Conservation (phyloP, 2,113 vertebrate genomes). For the Hippocampus mohnikei region DNA sequence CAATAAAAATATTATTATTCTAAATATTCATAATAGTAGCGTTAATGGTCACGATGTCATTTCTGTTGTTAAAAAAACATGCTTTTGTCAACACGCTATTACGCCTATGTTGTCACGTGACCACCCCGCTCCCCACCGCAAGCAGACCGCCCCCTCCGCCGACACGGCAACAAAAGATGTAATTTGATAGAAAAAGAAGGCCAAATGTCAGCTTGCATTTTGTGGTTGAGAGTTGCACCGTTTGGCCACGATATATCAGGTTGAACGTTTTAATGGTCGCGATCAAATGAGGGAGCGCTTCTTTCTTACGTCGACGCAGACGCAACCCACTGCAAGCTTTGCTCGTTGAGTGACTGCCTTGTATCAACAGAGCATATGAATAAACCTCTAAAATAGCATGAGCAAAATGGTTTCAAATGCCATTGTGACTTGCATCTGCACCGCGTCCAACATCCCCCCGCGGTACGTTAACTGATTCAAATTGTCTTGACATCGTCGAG, state of each 20-base stretch:
- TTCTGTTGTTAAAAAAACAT: background rate
- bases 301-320: too few species aligned
- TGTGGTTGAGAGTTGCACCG: background rate
- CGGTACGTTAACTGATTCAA: background rate
- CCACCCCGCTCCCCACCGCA: too few species aligned
- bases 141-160: background rate
- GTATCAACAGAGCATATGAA: background rate
- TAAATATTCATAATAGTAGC: background rate
- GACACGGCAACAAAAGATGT: background rate
- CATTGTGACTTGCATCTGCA: background rate
- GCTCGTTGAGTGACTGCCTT: background rate
- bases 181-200: background rate
- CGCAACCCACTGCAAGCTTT: background rate
- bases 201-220: background rate
- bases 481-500: slow-evolving; percentile 16
- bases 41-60: background rate
- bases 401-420: background rate
- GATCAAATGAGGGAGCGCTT: too few species aligned
- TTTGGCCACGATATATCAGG: background rate
- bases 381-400: too few species aligned
- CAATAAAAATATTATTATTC: too few species aligned
- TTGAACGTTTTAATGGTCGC: background rate
- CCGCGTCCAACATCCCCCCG: background rate
- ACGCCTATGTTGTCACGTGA: background rate
- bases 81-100: background rate